A percentile compares a stretch with the other conserved stretches of the same genome.
Evolutionary conservation across 2,888 invertebrate species (phyloP).

Genomic region (Tiliacea citrago): DNA sequence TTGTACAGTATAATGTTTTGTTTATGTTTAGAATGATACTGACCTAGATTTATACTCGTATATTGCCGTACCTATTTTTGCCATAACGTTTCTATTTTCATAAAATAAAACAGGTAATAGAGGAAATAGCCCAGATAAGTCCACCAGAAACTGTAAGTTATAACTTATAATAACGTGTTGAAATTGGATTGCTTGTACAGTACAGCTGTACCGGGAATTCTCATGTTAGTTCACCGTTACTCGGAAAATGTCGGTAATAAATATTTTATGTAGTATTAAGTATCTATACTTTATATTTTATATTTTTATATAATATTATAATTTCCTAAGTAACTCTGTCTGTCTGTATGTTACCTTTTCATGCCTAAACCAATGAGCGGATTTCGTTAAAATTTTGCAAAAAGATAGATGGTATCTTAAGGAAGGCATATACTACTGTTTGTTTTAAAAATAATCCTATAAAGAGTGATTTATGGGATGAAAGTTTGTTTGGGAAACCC

Average conservation of each 20-base stretch:
- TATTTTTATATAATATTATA: too few species aligned
- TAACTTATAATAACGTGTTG: slow-evolving; percentile 13
- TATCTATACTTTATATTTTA: background rate
- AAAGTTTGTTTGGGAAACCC: too few species aligned
- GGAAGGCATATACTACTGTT: too few species aligned
- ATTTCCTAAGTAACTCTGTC: too few species aligned
- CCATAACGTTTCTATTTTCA: slow-evolving; percentile 1
- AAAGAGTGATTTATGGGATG: too few species aligned
- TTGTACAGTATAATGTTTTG: slow-evolving; percentile 19
- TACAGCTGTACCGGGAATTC: slow-evolving; percentile 12
- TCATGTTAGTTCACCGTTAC: background rate
- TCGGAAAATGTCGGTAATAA: slow-evolving; percentile 35
- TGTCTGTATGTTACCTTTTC: too few species aligned
- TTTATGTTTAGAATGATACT: slow-evolving; percentile 7
- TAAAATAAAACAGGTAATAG: slow-evolving; percentile 8
- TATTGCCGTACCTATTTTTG: background rate
- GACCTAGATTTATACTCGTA: slow-evolving; percentile 12
- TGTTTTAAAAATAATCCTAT: too few species aligned
- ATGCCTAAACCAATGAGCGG: too few species aligned
- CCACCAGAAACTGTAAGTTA: slow-evolving; percentile 9
- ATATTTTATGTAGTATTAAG: slow-evolving; percentile 29
- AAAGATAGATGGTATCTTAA: too few species aligned
- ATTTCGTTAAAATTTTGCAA: too few species aligned
- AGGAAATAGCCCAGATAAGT: slow-evolving; percentile 13
- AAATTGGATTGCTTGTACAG: slow-evolving; percentile 25